Evolutionary conservation across 1,140 invertebrate species (phyloP), one percentile per base, ranked within the genome.

Genomic region (Apis cerana): DNA sequence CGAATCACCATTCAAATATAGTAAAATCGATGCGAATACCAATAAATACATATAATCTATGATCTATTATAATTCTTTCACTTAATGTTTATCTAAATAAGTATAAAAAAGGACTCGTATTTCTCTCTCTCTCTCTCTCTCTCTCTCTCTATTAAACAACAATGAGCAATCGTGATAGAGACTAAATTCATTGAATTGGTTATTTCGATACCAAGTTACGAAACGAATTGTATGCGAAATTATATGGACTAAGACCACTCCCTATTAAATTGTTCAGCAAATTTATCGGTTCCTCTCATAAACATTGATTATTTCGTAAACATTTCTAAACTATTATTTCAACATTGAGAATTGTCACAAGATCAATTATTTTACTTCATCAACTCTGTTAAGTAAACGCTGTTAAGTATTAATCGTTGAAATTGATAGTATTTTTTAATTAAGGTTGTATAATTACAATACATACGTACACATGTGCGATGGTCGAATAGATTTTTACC

Each of bases 181-280:
- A 21, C 50, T n/a, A 23, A 69, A 13, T 48, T 69, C 12, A 13
- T 48, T 69, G 11, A 8, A 50, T 69, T 21, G 43, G 43, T 50
- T 23, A 17, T 19, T 19, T 67, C 65, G 21, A n/a, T 68, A 69
- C 12, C 43, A 4, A n/a, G 68, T 52, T 50, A 48, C 43, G 68
- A 70, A 52, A 59, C 59, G 27, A 13, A 74, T 15, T 59, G 71
- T 9, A 15, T 12, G 17, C 21, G 70, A 65, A 56, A 65, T 52
- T 15, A 52, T 15, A 27, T 21, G 23, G 12, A 15, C 43, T n/a
- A 11, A 33, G 33, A 62, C 80, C 80, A 43, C 80, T 83, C 79
- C 80, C 67, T 10, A 1, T 10, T 12, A 50, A 56, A 58, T 75
- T 67, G 23, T 75, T n/a, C 23, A 23, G n/a, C 11, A 27, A 68